Base-by-base conservation (phyloP, 2,797 vertebrate genomes). In the Neostethus bicornis region DNA sequence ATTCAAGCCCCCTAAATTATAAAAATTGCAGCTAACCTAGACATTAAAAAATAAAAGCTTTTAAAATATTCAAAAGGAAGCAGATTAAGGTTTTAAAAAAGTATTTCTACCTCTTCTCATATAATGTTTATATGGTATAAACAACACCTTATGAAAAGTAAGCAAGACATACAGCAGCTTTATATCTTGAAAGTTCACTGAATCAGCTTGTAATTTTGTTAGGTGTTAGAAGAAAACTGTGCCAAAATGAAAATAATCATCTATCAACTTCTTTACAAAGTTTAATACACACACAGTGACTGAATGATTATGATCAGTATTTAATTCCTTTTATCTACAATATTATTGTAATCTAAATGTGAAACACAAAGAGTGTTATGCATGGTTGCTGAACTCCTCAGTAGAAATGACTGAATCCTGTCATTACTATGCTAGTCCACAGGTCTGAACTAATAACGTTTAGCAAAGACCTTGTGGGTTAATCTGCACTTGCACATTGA, bases 401-500 rank as follows among this genome's bases (percentile, higher is more conserved):
- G 32, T 21, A 38, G 49, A 61, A 54, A 38, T 24, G 32, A 43
- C 49, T 62, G 49, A 72, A 51, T 73, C 38, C 51, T 50, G 57
- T 52, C 20, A 14, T 75, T 61, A 52, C 58, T 64, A 74, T 73
- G 69, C 75, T 19, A 48, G 23, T 70, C 72, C 65, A 62, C 62
- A 64, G 49, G 42, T 70, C 56, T 64, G 52, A 67, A 49, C 51
- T 77, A 70, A 78, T 70, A 70, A 66, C 39, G 12, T 56, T 77
- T 73, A 73, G 68, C 77, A 54, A 39, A 58, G 74, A 70, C 81
- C 63, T 77, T 28, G 39, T 46, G 48, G 86, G 84, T 90, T 89
- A 84, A 89, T 90, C 74, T 76, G 60, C 68, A 68, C 70, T 73
- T 71, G 54, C 60, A 74, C 73, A 64, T 80, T 84, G n/a, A 82